Conservation (phyloP, 2,888 invertebrate genomes). For the Platerodrilus igneus region DNA sequence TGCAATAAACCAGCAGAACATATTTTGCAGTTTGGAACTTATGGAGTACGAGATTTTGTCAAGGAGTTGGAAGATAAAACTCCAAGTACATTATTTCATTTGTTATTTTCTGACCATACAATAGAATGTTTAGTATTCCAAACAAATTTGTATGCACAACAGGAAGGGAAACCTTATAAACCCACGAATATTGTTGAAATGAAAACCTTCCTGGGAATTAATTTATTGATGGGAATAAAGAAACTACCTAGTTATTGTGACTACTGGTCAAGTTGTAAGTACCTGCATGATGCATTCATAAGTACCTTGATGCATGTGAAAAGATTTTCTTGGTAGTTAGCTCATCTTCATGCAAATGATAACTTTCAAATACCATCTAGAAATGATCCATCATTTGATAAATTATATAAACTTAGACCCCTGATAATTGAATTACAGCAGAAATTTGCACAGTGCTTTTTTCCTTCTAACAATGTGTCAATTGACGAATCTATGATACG, state of each 20-base stretch:
- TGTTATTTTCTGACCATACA: too few species aligned
- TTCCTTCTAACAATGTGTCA: constrained; percentile 10
- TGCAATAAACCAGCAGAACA: too few species aligned
- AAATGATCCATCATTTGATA: constrained; percentile 21
- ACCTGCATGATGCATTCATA: constrained; percentile 23
- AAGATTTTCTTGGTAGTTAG: constrained; percentile 25
- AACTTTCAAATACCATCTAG: constrained; percentile 22
- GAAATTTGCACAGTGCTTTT: neutral
- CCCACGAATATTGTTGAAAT: constrained; percentile 2
- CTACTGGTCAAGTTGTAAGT: constrained; percentile 24
- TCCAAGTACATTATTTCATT: too few species aligned
- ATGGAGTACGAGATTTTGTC: too few species aligned
- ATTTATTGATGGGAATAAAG: constrained; percentile 27
- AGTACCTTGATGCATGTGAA: constrained; percentile 21
- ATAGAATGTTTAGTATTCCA: too few species aligned
- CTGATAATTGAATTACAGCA: constrained; percentile 2
- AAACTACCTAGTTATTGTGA: constrained; percentile 24
- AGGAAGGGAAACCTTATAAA: constrained; percentile 4
- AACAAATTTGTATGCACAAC: constrained; percentile 8
- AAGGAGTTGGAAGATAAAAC: too few species aligned
- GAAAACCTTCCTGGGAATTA: constrained; percentile 8
- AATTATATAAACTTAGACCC: constrained; percentile 25
- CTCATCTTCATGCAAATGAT: constrained; percentile 27
- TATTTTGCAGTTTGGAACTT: too few species aligned
- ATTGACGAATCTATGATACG: constrained; percentile 28